phyloP scores from a whole-genome alignment of 2,797 vertebrate species.

The Dallia pectoralis region DNA sequence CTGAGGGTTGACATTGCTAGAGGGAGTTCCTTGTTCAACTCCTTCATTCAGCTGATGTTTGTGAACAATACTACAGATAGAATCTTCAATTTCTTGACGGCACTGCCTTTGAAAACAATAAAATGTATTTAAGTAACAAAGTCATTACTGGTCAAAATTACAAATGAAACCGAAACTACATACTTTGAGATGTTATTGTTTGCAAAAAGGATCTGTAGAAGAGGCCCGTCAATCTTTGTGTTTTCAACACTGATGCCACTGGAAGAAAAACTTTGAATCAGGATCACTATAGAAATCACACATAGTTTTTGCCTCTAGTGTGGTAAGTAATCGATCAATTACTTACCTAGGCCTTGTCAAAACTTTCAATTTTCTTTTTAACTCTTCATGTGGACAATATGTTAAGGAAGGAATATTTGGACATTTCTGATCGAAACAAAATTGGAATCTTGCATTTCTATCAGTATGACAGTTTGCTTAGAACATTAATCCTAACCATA shows the following conservation, averaged over 20 bases:
- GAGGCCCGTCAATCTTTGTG: conserved; percentile 85
- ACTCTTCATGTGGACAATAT: conserved; percentile 80
- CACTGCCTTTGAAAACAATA: conserved; percentile 75
- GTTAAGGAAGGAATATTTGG: conserved; percentile 74
- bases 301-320: neutral
- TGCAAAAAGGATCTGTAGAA: conserved; percentile 91
- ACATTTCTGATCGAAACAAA: neutral
- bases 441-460: neutral
- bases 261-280: conserved; percentile 28
- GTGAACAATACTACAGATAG: conserved; percentile 81
- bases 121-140: neutral
- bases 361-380: conserved; percentile 86
- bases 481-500: neutral
- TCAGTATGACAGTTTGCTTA: neutral
- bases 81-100: conserved; percentile 96
- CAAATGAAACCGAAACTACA: conserved; percentile 44
- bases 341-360: conserved; percentile 86
- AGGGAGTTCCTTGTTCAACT: conserved; percentile 71
- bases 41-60: conserved; percentile 79
- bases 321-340: neutral
- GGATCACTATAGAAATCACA: neutral
- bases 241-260: conserved; percentile 85
- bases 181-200: conserved; percentile 96
- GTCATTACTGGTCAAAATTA: neutral
- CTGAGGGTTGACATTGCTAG: conserved; percentile 84